Evolutionary conservation across 2,113 vertebrate genomes (phyloP), one percentile per base, ranked within the genome.

Genomic region (Pogona vitticeps): DNA sequence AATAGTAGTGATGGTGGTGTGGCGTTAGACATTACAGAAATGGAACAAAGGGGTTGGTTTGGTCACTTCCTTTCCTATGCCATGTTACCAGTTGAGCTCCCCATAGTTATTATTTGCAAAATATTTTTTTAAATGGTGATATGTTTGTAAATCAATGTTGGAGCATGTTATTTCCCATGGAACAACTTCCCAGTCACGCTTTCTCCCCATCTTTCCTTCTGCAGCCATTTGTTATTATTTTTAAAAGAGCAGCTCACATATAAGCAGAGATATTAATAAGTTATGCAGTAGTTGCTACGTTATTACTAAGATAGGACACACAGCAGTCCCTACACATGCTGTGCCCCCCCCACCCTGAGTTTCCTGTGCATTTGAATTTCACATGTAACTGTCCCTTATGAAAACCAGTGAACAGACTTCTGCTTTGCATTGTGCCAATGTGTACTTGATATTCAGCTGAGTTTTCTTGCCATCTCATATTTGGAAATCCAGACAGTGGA

Each of bases 401-500:
- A 65, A 81, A n/a, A 10, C 78, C 73, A 23, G 78, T 21, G 3
- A 76, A 76, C 9, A 89, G 7, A 9, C 23, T 1, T 75, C 85
- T 23, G 42, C 46, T 84, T 82, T 83, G 67, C 42, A 63, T 10
- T 18, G 9, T 0, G 0, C 52, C 26, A 17, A 59, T 42, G 61
- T 68, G 23, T 58, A 46, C 26, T 42, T 88, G 67, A 56, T 58
- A 31, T n/a, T 59, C 12, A 63, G 21, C 70, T 80, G 33, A 70
- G 42, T 28, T 68, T 20, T 68, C 14, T 88, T 70, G 59, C 40
- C 38, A 76, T 85, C 36, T 46, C 79, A 42, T 85, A 75, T 84
- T 83, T 76, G 26, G 80, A 76, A 28, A 65, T 46, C 71, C 83
- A 88, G 70, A 71, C 61, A 75, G 33, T 85, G 9, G 52, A 88